Evolutionary conservation across 2,113 vertebrate species (phyloP), one percentile per base, ranked within the genome.

Genomic region (Ovibos moschatus): DNA sequence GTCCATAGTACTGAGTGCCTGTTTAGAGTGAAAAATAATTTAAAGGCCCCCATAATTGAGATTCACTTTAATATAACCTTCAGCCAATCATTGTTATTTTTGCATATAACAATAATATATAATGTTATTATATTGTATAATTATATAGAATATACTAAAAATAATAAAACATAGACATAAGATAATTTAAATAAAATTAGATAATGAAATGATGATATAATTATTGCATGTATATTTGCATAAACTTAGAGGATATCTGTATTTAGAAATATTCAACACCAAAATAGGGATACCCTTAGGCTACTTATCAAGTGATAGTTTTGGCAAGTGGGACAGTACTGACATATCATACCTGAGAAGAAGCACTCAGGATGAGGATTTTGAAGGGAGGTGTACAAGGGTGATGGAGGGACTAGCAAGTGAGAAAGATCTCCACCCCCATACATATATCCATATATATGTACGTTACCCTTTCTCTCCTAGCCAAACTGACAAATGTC

Each of bases 371-470:
- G 19, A 5, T 78, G 47, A 78, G 4, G 7, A 8, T 30, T 71
- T 40, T 60, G 5, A 82, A 89, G n/a, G 47, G 6, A 62, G 3
- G 1, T 23, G 21, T 21, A 47, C 1, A 25, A 28, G 3, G 21
- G 2, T 58, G 27, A 10, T 58, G 9, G 36, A 62, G 5, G 57
- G 25, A 64, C 1, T 4, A 36, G 33, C 12, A 21, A 14, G 16
- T 43, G 27, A 62, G 2, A 84, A 76, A 40, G 12, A 3, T 15
- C 5, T 10, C 5, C 3, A 11, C 3, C 3, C 2, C 30, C 7
- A 7, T 5, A 16, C 3, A 33, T 28, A 28, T 4, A 51, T 17
- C 2, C 4, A 19, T 12, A 2, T 19, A 27, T 1, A 25, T 8
- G 2, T 17, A n/a, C 2, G 2, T 51, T 23, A 45, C 19, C 1